Evolutionary conservation across 2,888 invertebrate genomes (phyloP).

Genomic region (Polydrusus cervinus): DNA sequence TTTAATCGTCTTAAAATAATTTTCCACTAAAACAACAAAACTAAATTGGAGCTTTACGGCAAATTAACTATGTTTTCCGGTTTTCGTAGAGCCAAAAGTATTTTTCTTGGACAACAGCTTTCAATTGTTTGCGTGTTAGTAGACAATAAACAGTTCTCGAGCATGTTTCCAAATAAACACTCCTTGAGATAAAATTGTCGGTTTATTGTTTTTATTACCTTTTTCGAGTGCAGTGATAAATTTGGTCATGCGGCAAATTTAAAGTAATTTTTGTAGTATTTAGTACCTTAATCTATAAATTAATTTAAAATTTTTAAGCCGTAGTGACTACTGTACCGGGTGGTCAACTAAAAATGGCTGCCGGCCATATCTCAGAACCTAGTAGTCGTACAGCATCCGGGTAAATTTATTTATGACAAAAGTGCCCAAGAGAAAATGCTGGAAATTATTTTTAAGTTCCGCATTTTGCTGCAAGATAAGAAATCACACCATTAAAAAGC

Average conservation of each 20-base stretch:
- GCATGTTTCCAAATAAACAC: conserved; percentile 49
- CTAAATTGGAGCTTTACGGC: conserved; percentile 35
- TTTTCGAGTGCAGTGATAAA: conserved; percentile 6
- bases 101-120: conserved; percentile 43
- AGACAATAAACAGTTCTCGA: conserved; percentile 49
- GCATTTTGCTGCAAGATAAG: too few relatives aligned
- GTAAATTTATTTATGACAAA: too few relatives aligned
- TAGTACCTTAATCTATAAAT: neutral
- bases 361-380: too few relatives aligned
- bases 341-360: too few relatives aligned
- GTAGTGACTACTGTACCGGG: too few relatives aligned
- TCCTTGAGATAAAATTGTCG: conserved; percentile 36
- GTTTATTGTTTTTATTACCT: conserved; percentile 41
- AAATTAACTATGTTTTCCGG: conserved; percentile 41
- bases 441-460: too few relatives aligned
- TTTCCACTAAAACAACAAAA: conserved; percentile 31
- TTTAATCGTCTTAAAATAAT: conserved; percentile 10
- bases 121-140: conserved; percentile 52
- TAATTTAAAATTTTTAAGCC: too few relatives aligned
- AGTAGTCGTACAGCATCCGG: too few relatives aligned
- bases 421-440: too few relatives aligned
- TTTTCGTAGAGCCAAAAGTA: conserved; percentile 28
- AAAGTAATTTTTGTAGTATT: neutral
- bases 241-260: conserved; percentile 3
- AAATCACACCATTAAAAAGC: too few relatives aligned